Base-by-base conservation (phyloP, 2,888 invertebrate species). In the Diploptera punctata region DNA sequence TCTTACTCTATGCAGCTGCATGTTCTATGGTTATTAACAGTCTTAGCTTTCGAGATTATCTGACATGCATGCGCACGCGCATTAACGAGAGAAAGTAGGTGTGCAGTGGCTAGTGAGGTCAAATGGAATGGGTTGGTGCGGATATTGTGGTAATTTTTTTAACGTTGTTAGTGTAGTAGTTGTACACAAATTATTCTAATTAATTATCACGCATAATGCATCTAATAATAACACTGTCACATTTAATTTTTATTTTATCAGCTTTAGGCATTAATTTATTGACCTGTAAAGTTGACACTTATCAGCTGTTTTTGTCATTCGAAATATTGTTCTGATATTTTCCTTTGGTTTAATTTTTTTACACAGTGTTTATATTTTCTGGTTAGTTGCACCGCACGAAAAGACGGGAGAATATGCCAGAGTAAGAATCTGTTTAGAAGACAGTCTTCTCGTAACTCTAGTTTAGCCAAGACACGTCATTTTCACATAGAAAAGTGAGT, bases 221-320 rank as follows among this genome's bases (percentile, higher is more conserved):
- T n/a, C n/a, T n/a, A n/a, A n/a, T n/a, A n/a, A n/a, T n/a, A n/a
- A n/a, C n/a, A n/a, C n/a, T n/a, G n/a, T n/a, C n/a, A n/a, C n/a
- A n/a, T n/a, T n/a, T n/a, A n/a, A n/a, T n/a, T n/a, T n/a, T n/a
- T n/a, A n/a, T n/a, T n/a, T n/a, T n/a, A n/a, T n/a, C n/a, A n/a
- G 7, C 33, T 7, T 33, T 33, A 33, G 10, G 33, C 33, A 10
- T 33, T 33, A 33, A 2, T 29, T n/a, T 13, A n/a, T 57, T 57
- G 57, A 57, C 16, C 31, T 31, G 26, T n/a, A 29, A 29, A 29
- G 10, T 29, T 21, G 29, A 65, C 65, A 65, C 18, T 47, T 47
- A 33, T 65, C 65, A 65, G 65, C 44, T 65, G 65, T 65, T 65
- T 9, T 44, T 47, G 65, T 65, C 65, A 65, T 65, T 65, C 47